Evolutionary conservation across 2,888 invertebrate species (phyloP).

Genomic region (Linnaemya vulpina): DNA sequence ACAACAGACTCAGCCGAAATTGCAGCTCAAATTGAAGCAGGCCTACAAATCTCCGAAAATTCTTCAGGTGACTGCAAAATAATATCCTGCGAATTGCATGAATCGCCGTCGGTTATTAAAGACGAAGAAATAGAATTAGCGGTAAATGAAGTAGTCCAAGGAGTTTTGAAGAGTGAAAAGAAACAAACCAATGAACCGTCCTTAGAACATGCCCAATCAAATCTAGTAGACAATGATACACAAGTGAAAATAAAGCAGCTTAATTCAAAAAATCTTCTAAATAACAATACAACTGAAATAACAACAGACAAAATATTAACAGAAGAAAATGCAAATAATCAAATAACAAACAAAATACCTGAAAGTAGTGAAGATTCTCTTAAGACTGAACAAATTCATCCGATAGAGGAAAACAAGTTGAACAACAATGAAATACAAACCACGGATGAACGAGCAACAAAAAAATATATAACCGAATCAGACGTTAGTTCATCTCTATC

Average conservation of each 20-base stretch:
- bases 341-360: constrained; percentile 34
- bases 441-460: constrained; percentile 45
- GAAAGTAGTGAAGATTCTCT: constrained; percentile 58
- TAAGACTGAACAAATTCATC: constrained; percentile 82
- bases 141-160: constrained; percentile 84
- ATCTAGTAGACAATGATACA: constrained; percentile 21
- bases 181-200: constrained; percentile 75
- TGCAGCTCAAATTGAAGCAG: constrained; percentile 84
- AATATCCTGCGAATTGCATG: constrained; percentile 78
- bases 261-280: constrained; percentile 80
- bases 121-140: constrained; percentile 85
- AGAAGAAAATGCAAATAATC: constrained; percentile 77
- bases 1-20: constrained; percentile 76
- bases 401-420: constrained; percentile 73
- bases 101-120: constrained; percentile 83
- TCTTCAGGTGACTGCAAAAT: constrained; percentile 83
- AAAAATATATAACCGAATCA: constrained; percentile 60
- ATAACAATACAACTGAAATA: constrained; percentile 75
- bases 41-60: constrained; percentile 84
- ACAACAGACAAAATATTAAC: constrained; percentile 12
- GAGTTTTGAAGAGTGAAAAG: constrained; percentile 83
- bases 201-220: constrained; percentile 43
- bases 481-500: constrained; percentile 76
- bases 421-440: constrained; percentile 77
- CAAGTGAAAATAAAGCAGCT: constrained; percentile 76